A percentile compares a stretch with the other conserved stretches of the same genome.
These are phyloP conservation scores for Heliconius cydno DNA, from an alignment of 2,888 invertebrate species.

Conservation along the genomic window DNA sequence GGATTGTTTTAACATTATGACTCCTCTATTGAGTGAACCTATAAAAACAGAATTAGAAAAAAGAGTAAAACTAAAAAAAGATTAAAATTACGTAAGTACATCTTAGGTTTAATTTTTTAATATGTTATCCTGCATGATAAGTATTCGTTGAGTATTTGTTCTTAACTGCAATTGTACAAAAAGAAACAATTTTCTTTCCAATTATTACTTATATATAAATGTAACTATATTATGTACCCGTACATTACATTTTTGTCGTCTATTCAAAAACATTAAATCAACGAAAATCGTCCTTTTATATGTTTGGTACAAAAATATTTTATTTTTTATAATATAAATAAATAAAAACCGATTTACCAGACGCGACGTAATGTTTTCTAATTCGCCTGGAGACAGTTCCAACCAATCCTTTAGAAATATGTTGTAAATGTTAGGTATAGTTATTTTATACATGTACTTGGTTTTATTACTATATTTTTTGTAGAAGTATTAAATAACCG, in stretches of 20 bases:
- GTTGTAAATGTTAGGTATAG: neutral
- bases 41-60: no score
- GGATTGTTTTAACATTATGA: no score
- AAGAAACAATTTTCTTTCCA: no score
- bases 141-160: no score
- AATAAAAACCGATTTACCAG: neutral
- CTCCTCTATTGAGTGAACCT: no score
- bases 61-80: no score
- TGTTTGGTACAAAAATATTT: neutral
- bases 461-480: neutral
- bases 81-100: no score
- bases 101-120: no score
- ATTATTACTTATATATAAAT: no score
- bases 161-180: no score
- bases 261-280: neutral
- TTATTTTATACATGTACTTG: neutral
- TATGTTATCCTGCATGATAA: no score
- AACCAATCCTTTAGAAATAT: neutral
- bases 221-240: no score
- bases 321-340: neutral
- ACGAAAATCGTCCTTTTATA: neutral
- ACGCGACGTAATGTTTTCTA: neutral
- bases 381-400: slow-evolving; percentile 5
- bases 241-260: neutral
- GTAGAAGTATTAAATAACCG: neutral